Base-by-base conservation (phyloP, 2,797 vertebrate genomes). In the Sandelia bainsii region DNA sequence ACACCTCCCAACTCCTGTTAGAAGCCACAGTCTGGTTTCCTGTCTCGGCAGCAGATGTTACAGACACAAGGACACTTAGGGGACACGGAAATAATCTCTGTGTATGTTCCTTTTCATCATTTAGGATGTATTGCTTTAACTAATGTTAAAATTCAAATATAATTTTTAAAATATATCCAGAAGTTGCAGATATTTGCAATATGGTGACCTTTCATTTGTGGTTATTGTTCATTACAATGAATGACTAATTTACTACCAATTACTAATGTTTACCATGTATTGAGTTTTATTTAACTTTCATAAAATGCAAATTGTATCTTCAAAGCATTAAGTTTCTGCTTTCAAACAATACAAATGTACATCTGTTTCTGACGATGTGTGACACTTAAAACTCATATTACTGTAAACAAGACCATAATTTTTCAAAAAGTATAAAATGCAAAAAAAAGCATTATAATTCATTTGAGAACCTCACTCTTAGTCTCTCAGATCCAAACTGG, bases 121-220 rank as follows among this genome's bases (percentile, higher is more conserved):
- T 44, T 5, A 17, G 9, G 4, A 44, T 37, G 5, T 22, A 19
- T 4, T 46, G 12, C n/a, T 67, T 91, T 79, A 86, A 84, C 67
- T 79, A 82, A 90, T 85, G 76, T 89, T 92, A 92, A 48, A 92
- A 93, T 91, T 91, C 88, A 2, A 64, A 20, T 32, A 11, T 53
- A 10, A 9, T 10, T 34, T n/a, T 12, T 13, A 23, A 51, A 61
- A 54, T 20, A 17, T 46, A 19, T 52, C 1, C 19, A 50, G 44
- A 40, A 14, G 12, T 17, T 58, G 6, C 14, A 39, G 17, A 61
- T 17, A 22, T 6, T 12, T 56, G 9, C 11, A 19, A 6, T 68
- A n/a, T 20, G 44, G 16, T 20, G 6, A 49, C 27, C 27, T 29
- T 29, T 29, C 8, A 52, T 3, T 14, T 34, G 5, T 49, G n/a